A percentile compares a stretch with the other conserved stretches of the same genome.
phyloP scores from a whole-genome alignment of 2,797 vertebrate species.

The Helicolenus hilgendorfi region DNA sequence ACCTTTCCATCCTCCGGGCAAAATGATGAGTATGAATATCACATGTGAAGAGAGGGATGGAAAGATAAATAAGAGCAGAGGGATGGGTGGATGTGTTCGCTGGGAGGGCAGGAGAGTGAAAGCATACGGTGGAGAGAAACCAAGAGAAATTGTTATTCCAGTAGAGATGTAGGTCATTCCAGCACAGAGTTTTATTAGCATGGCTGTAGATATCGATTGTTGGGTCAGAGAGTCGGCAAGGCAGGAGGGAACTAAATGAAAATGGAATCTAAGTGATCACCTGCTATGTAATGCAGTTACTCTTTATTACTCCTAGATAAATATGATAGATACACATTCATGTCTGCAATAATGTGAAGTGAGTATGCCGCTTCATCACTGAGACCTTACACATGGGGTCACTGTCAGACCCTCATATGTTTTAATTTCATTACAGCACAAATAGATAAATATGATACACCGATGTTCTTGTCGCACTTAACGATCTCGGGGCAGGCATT shows the following conservation, averaged over 20 bases:
- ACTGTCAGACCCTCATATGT: slow-evolving; percentile 64
- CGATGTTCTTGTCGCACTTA: slow-evolving; percentile 61
- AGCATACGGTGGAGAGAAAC: slow-evolving; percentile 3
- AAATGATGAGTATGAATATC: slow-evolving; percentile 45
- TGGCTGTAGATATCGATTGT: slow-evolving; percentile 82
- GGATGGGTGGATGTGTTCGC: background rate
- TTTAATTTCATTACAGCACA: slow-evolving; percentile 80
- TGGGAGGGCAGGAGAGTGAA: background rate
- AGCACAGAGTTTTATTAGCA: slow-evolving; percentile 76
- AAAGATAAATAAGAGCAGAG: slow-evolving; percentile 33
- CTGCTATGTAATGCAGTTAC: slow-evolving; percentile 84
- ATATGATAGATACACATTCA: slow-evolving; percentile 85
- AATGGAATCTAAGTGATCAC: slow-evolving; percentile 86
- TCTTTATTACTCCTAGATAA: slow-evolving; percentile 86
- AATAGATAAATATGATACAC: slow-evolving; percentile 86
- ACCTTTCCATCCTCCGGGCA: slow-evolving; percentile 49
- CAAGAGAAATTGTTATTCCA: slow-evolving; percentile 50
- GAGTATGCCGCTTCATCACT: slow-evolving; percentile 71
- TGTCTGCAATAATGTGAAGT: slow-evolving; percentile 71
- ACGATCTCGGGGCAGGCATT: slow-evolving; percentile 63
- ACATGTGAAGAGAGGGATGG: slow-evolving; percentile 31
- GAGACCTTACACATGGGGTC: slow-evolving; percentile 74
- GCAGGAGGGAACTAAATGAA: slow-evolving; percentile 76
- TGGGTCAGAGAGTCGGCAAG: slow-evolving; percentile 69
- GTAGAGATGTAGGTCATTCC: slow-evolving; percentile 68